Evolutionary conservation across 2,888 invertebrate species (phyloP), one percentile per base, ranked within the genome.

Genomic region (Brenthis hecate): DNA sequence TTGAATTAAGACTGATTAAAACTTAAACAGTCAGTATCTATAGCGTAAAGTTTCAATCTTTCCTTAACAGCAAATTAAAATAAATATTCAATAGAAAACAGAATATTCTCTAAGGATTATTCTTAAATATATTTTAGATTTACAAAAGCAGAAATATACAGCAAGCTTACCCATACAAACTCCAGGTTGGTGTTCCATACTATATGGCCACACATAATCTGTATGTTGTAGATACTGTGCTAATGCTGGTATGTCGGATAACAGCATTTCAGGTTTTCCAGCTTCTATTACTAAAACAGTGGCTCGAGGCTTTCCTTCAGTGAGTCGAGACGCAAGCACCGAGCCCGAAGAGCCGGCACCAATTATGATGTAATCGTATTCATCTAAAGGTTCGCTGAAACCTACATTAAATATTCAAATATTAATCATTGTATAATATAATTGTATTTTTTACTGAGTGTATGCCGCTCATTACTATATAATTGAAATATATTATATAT

Each of bases 311-410:
- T 91, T 91, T 55, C 86, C 94, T 84, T 96, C 96, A 0, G 95
- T 93, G 0, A 96, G 87, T 1, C 96, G 92, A 75, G 95, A 94
- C 0, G 96, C 96, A 13, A 96, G 78, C 0, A 94, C 95, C 0
- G 96, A 94, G 0, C 96, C 96, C 0, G 95, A 94, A 0, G 96
- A 94, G 0, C 96, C 96, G 0, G 95, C 95, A 0, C 96, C 96
- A 0, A 96, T 91, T 28, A 96, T 88, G 4, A 96, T 89, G 76
- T 95, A 96, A 78, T 96, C 96, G 80, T 95, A 96, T 81, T 92
- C 92, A 5, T 91, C 87, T 16, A 87, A 76, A 0, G 87, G 43
- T 32, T 72, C 55, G 51, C 43, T 66, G 32, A 61, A 65, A 68
- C 72, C 72, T 72, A 53, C 28, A 67, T 23, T 23, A 43, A 62